These are phyloP conservation scores for Misgurnus mizolepis DNA, from an alignment of 2,113 vertebrate species.

Conservation along the genomic window DNA sequence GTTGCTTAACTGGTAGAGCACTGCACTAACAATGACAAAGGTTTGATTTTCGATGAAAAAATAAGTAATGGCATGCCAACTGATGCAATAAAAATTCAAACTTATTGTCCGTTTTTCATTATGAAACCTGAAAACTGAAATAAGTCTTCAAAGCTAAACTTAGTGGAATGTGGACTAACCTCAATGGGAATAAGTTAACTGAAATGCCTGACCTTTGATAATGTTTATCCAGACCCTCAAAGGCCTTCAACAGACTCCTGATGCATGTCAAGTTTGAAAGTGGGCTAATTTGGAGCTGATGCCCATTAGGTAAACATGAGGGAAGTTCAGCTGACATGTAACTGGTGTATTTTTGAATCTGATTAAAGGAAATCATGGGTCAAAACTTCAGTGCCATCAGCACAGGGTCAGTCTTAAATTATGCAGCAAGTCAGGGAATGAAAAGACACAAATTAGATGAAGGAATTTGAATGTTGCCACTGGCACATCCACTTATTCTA, in stretches of 20 bases:
- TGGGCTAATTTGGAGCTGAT: conserved; percentile 49
- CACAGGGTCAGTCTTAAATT: conserved; percentile 70
- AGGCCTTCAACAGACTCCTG: conserved; percentile 23
- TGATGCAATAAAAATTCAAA: neutral
- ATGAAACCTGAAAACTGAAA: conserved; percentile 11
- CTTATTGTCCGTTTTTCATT: neutral
- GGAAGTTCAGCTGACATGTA: conserved; percentile 54
- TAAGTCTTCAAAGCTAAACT: conserved; percentile 4
- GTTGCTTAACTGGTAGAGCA: no score
- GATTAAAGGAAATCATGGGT: conserved; percentile 69
- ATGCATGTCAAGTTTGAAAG: conserved; percentile 37
- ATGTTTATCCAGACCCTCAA: conserved; percentile 45
- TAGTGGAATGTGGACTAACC: conserved; percentile 25
- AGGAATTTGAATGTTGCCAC: conserved; percentile 62
- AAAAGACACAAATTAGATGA: conserved; percentile 59
- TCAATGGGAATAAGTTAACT: conserved; percentile 29
- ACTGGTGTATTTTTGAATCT: conserved; percentile 62
- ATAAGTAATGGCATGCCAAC: no score
- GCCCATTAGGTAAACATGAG: conserved; percentile 68
- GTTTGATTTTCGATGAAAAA: no score
- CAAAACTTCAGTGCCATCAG: conserved; percentile 65
- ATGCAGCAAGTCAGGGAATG: conserved; percentile 61
- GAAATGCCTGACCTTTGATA: conserved; percentile 37
- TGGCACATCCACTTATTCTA: conserved; percentile 63
- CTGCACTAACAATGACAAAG: no score